phyloP scores from a whole-genome alignment of 2,113 vertebrate genomes.

The Antennarius striatus region DNA sequence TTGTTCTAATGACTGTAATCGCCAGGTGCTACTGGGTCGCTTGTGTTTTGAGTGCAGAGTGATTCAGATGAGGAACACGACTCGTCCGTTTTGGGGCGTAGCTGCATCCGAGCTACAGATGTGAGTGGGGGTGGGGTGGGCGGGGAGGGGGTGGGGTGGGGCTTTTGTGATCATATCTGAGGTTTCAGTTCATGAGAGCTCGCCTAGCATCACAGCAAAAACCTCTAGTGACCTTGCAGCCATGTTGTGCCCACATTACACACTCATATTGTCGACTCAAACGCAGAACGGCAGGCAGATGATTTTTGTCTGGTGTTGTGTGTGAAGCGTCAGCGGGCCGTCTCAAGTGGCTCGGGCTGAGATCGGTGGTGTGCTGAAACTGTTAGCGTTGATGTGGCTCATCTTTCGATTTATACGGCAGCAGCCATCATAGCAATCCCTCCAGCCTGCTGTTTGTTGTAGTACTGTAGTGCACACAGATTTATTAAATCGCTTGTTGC shows the following conservation, averaged over 20 bases:
- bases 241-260: constrained; percentile 45
- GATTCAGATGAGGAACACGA: constrained; percentile 30
- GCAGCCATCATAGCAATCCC: constrained; percentile 42
- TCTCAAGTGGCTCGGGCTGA: constrained; percentile 30
- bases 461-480: not conserved
- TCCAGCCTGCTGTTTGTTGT: constrained; percentile 14
- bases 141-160: not conserved
- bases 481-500: not conserved
- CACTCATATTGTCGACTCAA: constrained; percentile 31
- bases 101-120: constrained; percentile 9
- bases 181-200: constrained; percentile 30
- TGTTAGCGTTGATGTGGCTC: constrained; percentile 10
- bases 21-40: constrained; percentile 41
- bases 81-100: constrained; percentile 21
- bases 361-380: constrained; percentile 18
- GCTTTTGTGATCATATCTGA: constrained; percentile 18
- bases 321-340: constrained; percentile 5
- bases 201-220: constrained; percentile 10
- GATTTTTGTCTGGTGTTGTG: constrained; percentile 15
- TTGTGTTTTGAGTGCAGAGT: constrained; percentile 18
- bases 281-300: constrained; percentile 40
- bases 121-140: too few relatives aligned
- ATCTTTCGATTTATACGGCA: constrained; percentile 28
- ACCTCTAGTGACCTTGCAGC: constrained; percentile 52
- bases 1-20: constrained; percentile 16